These are phyloP conservation scores for Gallirallus australis DNA, from an alignment of 2,797 vertebrate species.

Conservation along the genomic window DNA sequence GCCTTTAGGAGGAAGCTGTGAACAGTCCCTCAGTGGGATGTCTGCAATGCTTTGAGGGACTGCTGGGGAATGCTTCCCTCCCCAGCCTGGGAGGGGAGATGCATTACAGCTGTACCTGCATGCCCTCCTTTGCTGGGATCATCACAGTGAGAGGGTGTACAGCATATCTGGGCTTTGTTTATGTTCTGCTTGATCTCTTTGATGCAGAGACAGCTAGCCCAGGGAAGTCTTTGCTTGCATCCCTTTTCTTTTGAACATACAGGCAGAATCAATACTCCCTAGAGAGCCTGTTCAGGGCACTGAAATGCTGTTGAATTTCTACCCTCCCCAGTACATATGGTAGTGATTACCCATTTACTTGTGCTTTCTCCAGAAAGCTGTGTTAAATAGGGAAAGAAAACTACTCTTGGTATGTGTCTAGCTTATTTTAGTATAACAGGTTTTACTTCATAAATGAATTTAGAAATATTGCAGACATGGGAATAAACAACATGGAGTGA, in stretches of 20 bases:
- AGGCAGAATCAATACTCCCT: not conserved
- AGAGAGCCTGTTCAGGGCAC: not conserved
- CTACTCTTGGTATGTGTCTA: not conserved
- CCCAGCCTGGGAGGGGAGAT: not conserved
- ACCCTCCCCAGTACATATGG: not conserved
- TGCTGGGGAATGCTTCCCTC: not conserved
- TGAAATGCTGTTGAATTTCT: not conserved
- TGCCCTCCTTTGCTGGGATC: not conserved
- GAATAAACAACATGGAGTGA: not conserved
- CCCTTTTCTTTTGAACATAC: not conserved
- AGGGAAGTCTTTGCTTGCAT: not conserved
- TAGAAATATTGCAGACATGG: not conserved
- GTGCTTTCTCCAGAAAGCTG: not conserved
- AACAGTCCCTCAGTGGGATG: not conserved
- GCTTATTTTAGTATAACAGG: not conserved
- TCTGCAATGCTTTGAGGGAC: not conserved
- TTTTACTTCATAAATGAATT: not conserved
- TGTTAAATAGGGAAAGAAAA: not conserved
- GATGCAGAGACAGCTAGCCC: not conserved
- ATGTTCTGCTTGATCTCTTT: not conserved
- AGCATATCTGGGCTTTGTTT: not conserved
- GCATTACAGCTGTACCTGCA: accelerated
- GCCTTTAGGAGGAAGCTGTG: not conserved
- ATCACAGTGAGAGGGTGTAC: not conserved
- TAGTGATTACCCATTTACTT: not conserved